A percentile compares a stretch with the other conserved stretches of the same genome.
phyloP scores from a whole-genome alignment of 2,888 invertebrate genomes.

The Hypercompe scribonia region DNA sequence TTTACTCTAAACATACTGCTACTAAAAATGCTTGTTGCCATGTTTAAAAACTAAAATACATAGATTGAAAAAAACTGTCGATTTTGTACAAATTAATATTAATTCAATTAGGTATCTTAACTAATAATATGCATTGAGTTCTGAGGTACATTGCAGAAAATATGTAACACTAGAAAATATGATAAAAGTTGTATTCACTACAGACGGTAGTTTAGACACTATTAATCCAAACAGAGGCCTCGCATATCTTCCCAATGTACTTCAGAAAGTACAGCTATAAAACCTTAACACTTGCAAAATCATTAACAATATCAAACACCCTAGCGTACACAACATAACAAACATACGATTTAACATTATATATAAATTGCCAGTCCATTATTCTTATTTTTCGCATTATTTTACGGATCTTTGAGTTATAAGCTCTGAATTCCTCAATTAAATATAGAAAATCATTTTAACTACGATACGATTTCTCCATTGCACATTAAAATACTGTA shows the following conservation, averaged over 20 bases:
- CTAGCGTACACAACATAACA: conserved; percentile 53
- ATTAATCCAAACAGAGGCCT: not conserved
- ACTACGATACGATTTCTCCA: not conserved
- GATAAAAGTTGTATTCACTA: not conserved
- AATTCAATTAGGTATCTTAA: conserved; percentile 38
- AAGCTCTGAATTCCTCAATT: not conserved
- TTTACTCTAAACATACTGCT: conserved; percentile 8
- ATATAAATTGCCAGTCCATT: conserved; percentile 39
- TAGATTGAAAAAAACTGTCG: conserved; percentile 29
- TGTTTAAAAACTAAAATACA: conserved; percentile 29
- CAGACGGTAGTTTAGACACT: not conserved
- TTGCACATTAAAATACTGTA: not conserved
- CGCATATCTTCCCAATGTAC: conserved; percentile 21
- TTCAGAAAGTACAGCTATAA: conserved; percentile 22
- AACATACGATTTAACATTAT: conserved; percentile 45
- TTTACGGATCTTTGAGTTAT: not conserved
- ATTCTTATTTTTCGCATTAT: conserved; percentile 22
- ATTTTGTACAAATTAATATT: conserved; percentile 47
- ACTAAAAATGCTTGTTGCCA: conserved; percentile 45
- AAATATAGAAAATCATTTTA: not conserved
- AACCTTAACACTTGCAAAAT: conserved; percentile 40
- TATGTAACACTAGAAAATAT: not conserved
- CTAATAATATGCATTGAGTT: conserved; percentile 47
- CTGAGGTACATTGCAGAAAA: conserved; percentile 30
- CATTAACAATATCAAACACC: conserved; percentile 45